Percentiles rank a stretch among this genome's conserved stretches.
phyloP scores from a whole-genome alignment of 2,797 vertebrate species.

The Lateolabrax maculatus region DNA sequence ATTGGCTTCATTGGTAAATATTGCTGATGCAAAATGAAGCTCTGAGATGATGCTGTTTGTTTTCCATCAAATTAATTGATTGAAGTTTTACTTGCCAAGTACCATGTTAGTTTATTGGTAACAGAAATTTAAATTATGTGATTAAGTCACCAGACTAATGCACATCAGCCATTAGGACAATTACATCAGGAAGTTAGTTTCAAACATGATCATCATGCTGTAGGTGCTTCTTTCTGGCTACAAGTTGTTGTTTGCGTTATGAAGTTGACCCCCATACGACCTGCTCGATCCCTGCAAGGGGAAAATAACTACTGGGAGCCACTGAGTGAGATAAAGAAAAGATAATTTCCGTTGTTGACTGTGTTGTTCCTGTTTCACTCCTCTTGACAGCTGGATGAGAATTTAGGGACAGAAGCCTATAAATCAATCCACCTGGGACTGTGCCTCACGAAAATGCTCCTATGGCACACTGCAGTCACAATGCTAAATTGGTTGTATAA shows the following conservation, averaged over 20 bases:
- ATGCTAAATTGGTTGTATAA: conserved; percentile 61
- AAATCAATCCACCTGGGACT: conserved; percentile 62
- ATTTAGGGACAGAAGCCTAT: conserved; percentile 52
- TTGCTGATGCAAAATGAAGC: background rate
- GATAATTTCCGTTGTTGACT: conserved; percentile 48
- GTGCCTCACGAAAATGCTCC: conserved; percentile 54
- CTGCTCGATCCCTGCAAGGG: background rate
- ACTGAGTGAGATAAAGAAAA: conserved; percentile 37
- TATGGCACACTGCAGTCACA: conserved; percentile 46
- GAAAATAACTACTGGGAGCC: conserved; percentile 32
- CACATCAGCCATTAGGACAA: background rate
- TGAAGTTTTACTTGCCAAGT: background rate
- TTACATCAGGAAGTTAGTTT: background rate
- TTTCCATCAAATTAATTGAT: conserved; percentile 3
- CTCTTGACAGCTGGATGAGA: conserved; percentile 50
- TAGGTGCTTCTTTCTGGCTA: background rate
- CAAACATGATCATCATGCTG: background rate
- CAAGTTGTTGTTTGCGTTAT: background rate
- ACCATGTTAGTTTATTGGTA: conserved; percentile 12
- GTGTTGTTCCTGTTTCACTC: conserved; percentile 52
- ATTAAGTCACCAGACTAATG: background rate
- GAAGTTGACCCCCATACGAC: background rate
- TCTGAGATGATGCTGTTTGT: background rate
- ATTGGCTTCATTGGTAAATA: conserved; percentile 12
- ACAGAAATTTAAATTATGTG: background rate